These are phyloP conservation scores for Agrypnus murinus DNA, from an alignment of 2,888 invertebrate species.

Conservation along the genomic window DNA sequence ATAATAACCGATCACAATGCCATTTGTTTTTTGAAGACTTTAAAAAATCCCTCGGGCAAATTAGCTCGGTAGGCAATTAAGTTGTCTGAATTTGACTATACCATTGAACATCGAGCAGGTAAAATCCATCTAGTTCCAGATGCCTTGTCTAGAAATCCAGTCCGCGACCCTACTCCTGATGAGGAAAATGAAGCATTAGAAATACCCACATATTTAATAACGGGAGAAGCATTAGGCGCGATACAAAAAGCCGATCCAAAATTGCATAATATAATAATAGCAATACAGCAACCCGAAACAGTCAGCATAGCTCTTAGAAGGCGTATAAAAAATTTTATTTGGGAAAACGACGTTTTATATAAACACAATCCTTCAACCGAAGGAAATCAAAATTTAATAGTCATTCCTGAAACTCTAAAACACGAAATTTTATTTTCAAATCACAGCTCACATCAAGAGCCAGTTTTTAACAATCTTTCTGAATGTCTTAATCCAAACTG, in stretches of 20 bases:
- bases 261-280: no score
- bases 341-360: neutral
- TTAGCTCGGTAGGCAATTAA: conserved; percentile 37
- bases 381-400: no score
- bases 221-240: no score
- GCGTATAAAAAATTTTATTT: conserved; percentile 5
- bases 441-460: no score
- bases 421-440: conserved; percentile 20
- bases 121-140: conserved; percentile 32
- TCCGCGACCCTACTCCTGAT: neutral
- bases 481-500: no score
- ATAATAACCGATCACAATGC: conserved; percentile 43
- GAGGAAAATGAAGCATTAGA: conserved; percentile 34
- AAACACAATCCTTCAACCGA: no score
- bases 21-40: conserved; percentile 37
- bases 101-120: conserved; percentile 38
- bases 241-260: conserved; percentile 33
- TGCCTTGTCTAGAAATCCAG: conserved; percentile 38
- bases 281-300: no score
- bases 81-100: conserved; percentile 40
- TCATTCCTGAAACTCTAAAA: no score
- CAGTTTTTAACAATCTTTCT: no score
- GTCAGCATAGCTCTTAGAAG: no score
- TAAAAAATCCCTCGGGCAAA: conserved; percentile 16
- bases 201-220: conserved; percentile 32